These are phyloP conservation scores for Sceloporus undulatus DNA, from an alignment of 2,113 vertebrate genomes.

Conservation along the genomic window DNA sequence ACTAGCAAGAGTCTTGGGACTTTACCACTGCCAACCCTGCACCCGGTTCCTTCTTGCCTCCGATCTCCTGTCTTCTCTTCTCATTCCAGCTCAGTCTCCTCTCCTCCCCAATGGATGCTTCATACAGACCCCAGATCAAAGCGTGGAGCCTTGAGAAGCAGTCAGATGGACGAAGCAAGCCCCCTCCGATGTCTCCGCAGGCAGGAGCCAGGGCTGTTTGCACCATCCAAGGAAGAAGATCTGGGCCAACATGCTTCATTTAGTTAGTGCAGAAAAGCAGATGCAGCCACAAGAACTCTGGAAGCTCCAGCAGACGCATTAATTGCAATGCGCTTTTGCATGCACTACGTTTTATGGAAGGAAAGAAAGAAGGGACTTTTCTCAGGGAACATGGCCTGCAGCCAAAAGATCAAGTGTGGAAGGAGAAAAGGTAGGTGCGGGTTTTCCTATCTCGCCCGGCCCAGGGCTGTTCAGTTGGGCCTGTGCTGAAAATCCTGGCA, in stretches of 20 bases:
- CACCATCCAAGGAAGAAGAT: not conserved
- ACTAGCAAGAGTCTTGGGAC: not conserved
- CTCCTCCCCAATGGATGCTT: not conserved
- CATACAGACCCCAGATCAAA: not conserved
- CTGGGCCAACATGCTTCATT: not conserved
- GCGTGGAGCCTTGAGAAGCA: no score
- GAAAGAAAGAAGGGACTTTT: not conserved
- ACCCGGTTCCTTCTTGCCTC: no score
- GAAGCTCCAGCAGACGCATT: not conserved
- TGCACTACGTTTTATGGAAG: not conserved
- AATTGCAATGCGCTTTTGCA: rapidly evolving
- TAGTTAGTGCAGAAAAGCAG: not conserved
- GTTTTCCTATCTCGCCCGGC: conserved; percentile 21
- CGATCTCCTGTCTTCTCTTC: not conserved
- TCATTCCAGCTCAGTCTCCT: not conserved
- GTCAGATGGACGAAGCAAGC: not conserved
- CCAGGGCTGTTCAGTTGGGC: not conserved
- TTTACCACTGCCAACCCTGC: not conserved
- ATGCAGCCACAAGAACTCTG: not conserved
- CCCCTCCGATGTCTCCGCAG: not conserved
- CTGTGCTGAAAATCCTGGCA: not conserved
- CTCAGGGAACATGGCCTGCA: not conserved
- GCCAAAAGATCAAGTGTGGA: conserved; percentile 4
- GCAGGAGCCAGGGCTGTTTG: no score
- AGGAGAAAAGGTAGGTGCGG: conserved; percentile 35